Conservation (phyloP, 2,888 invertebrate genomes). For the Leptopilina drosophilae region DNA sequence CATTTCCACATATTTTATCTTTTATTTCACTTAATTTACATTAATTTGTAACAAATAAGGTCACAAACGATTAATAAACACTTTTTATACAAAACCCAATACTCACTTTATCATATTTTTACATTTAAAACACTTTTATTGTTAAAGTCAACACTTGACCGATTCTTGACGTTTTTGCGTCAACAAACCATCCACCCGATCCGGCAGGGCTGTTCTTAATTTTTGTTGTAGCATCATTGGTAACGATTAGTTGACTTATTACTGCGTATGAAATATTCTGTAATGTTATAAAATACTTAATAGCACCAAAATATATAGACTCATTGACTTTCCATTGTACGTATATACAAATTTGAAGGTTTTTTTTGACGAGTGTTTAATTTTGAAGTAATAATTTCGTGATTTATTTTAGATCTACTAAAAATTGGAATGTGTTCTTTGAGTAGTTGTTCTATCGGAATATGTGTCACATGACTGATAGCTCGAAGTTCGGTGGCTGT, state of each 20-base stretch:
- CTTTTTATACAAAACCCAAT: too few relatives aligned
- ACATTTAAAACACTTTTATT: too few relatives aligned
- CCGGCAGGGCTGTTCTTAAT: not conserved
- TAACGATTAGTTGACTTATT: conserved; percentile 1
- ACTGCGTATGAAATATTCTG: not conserved
- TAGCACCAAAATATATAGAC: not conserved
- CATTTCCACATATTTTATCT: too few relatives aligned
- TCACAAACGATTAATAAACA: too few relatives aligned
- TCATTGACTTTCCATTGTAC: not conserved
- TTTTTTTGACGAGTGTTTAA: not conserved
- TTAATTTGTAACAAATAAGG: too few relatives aligned
- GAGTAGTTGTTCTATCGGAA: not conserved
- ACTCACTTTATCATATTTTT: too few relatives aligned
- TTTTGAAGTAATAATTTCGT: conserved; percentile 39
- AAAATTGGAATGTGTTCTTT: not conserved
- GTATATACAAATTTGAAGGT: not conserved
- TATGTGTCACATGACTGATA: not conserved
- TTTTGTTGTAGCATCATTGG: not conserved
- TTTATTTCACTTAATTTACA: too few relatives aligned
- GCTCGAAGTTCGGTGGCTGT: not conserved
- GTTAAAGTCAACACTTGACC: too few relatives aligned
- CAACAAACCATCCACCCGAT: too few relatives aligned
- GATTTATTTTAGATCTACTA: not conserved
- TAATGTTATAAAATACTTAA: not conserved
- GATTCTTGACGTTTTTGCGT: too few relatives aligned